Evolutionary conservation across 2,888 invertebrate genomes (phyloP).

Genomic region (Notocelia uddmanniana): DNA sequence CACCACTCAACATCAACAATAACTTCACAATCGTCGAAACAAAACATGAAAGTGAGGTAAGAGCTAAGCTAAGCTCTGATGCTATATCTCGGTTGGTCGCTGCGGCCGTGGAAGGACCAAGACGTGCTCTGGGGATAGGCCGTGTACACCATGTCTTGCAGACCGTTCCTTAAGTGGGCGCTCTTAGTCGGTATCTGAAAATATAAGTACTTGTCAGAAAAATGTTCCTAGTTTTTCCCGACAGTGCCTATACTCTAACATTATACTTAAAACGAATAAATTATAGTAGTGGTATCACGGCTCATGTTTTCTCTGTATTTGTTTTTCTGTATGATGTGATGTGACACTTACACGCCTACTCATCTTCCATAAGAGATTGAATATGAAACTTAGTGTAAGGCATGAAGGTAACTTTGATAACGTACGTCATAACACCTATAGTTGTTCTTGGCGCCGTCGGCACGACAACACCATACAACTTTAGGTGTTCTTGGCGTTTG

Average conservation of each 20-base stretch:
- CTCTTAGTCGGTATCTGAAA: conserved; percentile 56
- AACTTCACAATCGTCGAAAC: conserved; percentile 18
- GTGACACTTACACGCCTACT: too few species aligned
- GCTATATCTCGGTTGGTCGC: conserved; percentile 51
- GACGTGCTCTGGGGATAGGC: conserved; percentile 67
- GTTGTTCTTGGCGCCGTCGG: too few species aligned
- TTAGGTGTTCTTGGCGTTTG: too few species aligned
- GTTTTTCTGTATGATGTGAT: too few species aligned
- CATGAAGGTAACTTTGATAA: too few species aligned
- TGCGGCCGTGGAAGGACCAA: conserved; percentile 76
- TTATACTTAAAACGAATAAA: too few species aligned
- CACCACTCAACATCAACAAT: conserved; percentile 33
- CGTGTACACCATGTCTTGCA: conserved; percentile 74
- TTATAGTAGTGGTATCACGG: too few species aligned
- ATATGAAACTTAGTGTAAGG: too few species aligned
- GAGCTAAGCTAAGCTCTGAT: conserved; percentile 46
- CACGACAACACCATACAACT: too few species aligned
- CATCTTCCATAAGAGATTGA: too few species aligned
- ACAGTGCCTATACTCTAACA: not conserved
- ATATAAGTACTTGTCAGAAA: not conserved
- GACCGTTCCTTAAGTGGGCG: conserved; percentile 68
- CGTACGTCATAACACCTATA: too few species aligned
- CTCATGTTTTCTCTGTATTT: too few species aligned
- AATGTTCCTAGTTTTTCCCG: not conserved
- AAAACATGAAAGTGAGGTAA: not conserved